Percentiles rank a stretch among this genome's conserved stretches.
These are phyloP conservation scores for Corydoras sp. DNA, from an alignment of 2,113 vertebrate genomes.

Conservation along the genomic window DNA sequence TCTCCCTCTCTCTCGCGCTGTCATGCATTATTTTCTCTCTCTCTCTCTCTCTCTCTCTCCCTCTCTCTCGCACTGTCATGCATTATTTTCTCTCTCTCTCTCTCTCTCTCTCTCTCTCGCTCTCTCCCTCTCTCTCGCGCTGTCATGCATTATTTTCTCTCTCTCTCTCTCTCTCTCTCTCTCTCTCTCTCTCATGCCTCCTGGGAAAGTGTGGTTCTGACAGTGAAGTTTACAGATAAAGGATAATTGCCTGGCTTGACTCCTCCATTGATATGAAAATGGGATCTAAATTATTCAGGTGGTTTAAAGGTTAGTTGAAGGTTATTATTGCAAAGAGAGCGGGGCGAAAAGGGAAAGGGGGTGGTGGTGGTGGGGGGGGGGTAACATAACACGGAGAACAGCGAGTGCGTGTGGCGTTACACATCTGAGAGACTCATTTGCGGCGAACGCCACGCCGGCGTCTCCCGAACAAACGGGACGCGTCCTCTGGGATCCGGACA, in stretches of 20 bases:
- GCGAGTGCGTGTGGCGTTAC: constrained; percentile 57
- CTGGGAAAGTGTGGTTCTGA: constrained; percentile 82
- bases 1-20: no score
- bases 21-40: no score
- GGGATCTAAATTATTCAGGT: constrained; percentile 85
- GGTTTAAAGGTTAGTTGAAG: constrained; percentile 97
- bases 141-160: constrained; percentile 44
- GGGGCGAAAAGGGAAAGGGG: constrained; percentile 46
- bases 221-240: constrained; percentile 89
- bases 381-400: no score
- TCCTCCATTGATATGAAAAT: constrained; percentile 95
- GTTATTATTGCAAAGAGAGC: constrained; percentile 78
- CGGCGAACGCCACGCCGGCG: constrained; percentile 63
- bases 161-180: constrained; percentile 28
- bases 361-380: constrained; percentile 8
- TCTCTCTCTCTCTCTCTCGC: constrained; percentile 38
- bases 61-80: no score
- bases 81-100: constrained; percentile 38
- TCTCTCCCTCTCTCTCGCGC: constrained; percentile 41
- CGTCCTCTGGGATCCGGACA: constrained; percentile 78
- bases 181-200: constrained; percentile 12
- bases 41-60: no score
- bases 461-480: constrained; percentile 73
- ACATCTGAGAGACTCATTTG: constrained; percentile 80
- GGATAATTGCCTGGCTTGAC: constrained; percentile 98